Evolutionary conservation across 2,797 vertebrate species (phyloP).

Genomic region (Fundulus diaphanus): DNA sequence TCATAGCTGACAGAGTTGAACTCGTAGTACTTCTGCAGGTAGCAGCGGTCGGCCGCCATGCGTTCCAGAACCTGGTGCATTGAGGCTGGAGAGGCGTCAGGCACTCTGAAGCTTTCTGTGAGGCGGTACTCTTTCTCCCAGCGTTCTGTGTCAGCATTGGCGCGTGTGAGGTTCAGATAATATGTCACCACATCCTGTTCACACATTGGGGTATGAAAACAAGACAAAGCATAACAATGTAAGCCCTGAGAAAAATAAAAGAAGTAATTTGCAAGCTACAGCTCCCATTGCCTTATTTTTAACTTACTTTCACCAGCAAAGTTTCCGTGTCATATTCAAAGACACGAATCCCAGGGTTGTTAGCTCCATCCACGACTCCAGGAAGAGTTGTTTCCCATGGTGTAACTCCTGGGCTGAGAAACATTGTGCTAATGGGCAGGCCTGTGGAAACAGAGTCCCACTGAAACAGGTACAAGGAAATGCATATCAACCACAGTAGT

Average conservation of each 20-base stretch:
- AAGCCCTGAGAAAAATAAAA: neutral
- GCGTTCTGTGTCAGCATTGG: slow-evolving; percentile 75
- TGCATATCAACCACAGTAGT: neutral
- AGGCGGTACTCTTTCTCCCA: slow-evolving; percentile 94
- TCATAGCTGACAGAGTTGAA: slow-evolving; percentile 94
- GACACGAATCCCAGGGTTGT: slow-evolving; percentile 93
- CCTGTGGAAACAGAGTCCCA: slow-evolving; percentile 69
- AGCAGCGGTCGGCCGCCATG: slow-evolving; percentile 65
- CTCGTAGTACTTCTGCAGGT: slow-evolving; percentile 88
- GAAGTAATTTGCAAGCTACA: neutral
- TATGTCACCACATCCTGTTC: slow-evolving; percentile 91
- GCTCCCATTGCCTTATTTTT: too few relatives aligned
- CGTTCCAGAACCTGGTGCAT: slow-evolving; percentile 83
- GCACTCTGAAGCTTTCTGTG: slow-evolving; percentile 86
- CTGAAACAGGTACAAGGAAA: neutral
- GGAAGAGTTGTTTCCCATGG: slow-evolving; percentile 95
- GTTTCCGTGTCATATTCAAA: slow-evolving; percentile 87
- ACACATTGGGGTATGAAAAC: slow-evolving; percentile 8
- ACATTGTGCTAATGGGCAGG: slow-evolving; percentile 86
- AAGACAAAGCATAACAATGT: slow-evolving; percentile 1
- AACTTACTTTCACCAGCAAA: slow-evolving; percentile 87
- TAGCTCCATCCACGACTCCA: slow-evolving; percentile 91
- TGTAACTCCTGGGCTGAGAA: slow-evolving; percentile 91
- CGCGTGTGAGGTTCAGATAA: slow-evolving; percentile 89
- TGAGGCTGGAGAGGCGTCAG: slow-evolving; percentile 82